phyloP scores from a whole-genome alignment of 2,888 invertebrate genomes.

The Drosophila vallismaia region DNA sequence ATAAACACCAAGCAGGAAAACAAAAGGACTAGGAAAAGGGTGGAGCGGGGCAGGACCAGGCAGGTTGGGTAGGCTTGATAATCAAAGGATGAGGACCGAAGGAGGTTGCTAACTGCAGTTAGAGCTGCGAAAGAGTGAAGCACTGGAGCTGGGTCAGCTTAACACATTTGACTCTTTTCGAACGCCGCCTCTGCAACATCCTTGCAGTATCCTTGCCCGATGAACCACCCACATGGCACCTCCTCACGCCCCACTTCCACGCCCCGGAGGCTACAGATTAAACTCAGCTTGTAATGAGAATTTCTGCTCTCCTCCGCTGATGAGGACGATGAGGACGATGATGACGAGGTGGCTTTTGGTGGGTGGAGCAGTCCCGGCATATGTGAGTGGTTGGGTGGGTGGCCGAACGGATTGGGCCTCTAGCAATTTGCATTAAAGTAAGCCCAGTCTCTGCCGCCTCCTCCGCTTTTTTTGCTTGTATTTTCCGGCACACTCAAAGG shows the following conservation, averaged over 20 bases:
- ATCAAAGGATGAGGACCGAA: not conserved
- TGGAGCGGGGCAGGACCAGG: not conserved
- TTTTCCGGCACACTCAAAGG: slow-evolving; percentile 23
- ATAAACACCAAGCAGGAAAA: slow-evolving; percentile 41
- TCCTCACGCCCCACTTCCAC: not conserved
- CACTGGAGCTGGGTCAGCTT: slow-evolving; percentile 30
- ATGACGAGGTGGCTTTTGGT: slow-evolving; percentile 15
- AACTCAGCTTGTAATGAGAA: slow-evolving; percentile 75
- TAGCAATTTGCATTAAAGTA: slow-evolving; percentile 73
- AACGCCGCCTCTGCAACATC: not conserved
- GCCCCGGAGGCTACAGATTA: slow-evolving; percentile 62
- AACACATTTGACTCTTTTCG: slow-evolving; percentile 50
- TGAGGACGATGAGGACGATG: slow-evolving; percentile 33
- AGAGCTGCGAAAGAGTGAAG: slow-evolving; percentile 18
- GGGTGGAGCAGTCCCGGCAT: slow-evolving; percentile 1
- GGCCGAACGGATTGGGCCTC: slow-evolving; percentile 41
- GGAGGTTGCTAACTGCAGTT: slow-evolving; percentile 25
- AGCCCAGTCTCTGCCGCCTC: slow-evolving; percentile 39
- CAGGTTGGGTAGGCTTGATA: not conserved
- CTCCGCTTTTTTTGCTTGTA: slow-evolving; percentile 8
- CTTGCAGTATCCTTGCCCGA: too few species aligned
- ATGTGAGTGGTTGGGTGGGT: slow-evolving; percentile 16
- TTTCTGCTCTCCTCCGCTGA: slow-evolving; percentile 47
- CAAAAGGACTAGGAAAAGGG: slow-evolving; percentile 1
- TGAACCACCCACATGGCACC: not conserved